These are phyloP conservation scores for Pemphredon lugubris DNA, from an alignment of 2,888 invertebrate genomes.

Conservation along the genomic window DNA sequence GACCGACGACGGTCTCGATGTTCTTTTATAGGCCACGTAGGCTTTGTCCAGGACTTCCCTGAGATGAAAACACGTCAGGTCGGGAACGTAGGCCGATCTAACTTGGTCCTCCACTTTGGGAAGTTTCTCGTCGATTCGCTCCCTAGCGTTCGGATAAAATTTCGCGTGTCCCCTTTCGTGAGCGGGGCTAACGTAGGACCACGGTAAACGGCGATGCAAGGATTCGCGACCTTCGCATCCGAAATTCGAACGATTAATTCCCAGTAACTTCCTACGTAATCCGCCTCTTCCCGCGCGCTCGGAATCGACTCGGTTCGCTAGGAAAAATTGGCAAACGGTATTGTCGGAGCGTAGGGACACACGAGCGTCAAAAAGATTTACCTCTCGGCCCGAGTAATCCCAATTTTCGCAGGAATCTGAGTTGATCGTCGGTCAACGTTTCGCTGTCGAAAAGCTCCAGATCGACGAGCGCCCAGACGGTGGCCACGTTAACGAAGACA, in stretches of 20 bases:
- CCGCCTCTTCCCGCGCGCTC: background rate
- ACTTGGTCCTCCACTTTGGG: background rate
- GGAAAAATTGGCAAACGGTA: too few species aligned
- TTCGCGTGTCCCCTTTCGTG: conserved; percentile 48
- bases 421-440: conserved; percentile 3
- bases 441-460: conserved; percentile 16
- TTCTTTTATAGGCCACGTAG: conserved; percentile 29
- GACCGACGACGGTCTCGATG: conserved; percentile 19
- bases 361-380: too few species aligned
- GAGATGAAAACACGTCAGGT: conserved; percentile 46
- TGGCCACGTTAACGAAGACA: conserved; percentile 45
- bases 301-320: too few species aligned
- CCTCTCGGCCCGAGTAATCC: background rate
- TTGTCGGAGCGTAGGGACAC: too few species aligned
- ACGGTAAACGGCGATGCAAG: conserved; percentile 53
- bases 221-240: too few species aligned
- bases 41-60: conserved; percentile 17
- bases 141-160: conserved; percentile 41
- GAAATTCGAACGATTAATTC: conserved; percentile 26
- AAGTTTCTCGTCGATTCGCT: conserved; percentile 44
- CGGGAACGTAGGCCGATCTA: conserved; percentile 25
- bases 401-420: background rate
- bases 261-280: conserved; percentile 30
- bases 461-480: conserved; percentile 47
- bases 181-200: conserved; percentile 43